Evolutionary conservation across 2,113 vertebrate genomes (phyloP), one percentile per base, ranked within the genome.

Genomic region (Salvelinus sp.): DNA sequence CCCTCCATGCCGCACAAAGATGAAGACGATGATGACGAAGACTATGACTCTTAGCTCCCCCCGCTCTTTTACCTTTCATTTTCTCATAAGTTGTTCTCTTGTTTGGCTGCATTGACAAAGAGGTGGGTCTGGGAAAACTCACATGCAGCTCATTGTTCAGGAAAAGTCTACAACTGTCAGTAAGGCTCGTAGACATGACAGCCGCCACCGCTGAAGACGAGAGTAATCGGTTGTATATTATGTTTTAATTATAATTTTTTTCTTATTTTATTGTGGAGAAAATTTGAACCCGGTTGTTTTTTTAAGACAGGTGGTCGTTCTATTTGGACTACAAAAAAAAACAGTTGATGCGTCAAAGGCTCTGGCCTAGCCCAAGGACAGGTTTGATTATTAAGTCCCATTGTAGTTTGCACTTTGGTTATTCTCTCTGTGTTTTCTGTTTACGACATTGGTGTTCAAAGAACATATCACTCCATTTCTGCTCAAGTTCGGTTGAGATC

Each of bases 21-120:
- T 13, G n/a, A n/a, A n/a, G 88, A 89, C 27, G 91, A 92, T 7
- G 91, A 92, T 2, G 93, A 93, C 0, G 94, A 96, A 78, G 95
- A 96, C 77, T 96, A 96, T 82, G 96, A 96, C 88, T 96, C 95
- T 89, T 96, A 96, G 95, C 93, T 79, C 81, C 74, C 68, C 54
- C 58, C 65, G 64, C 72, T 65, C 57, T 72, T 69, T 78, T 60
- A 44, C 73, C 33, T 60, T 89, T 73, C 76, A 86, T 89, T 90
- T 6, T 3, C 74, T 84, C 81, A 84, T 85, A 72, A 82, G 83
- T 90, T 87, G 82, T 79, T 82, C 72, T 82, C 73, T 80, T 69
- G 76, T 70, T 73, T 27, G 75, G 87, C 79, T 66, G 84, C 86
- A 76, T 47, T 33, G 12, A 69, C 54, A 73, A 71, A 77, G 79